Evolutionary conservation across 2,113 vertebrate species (phyloP).

Genomic region (Nannospalax galili): DNA sequence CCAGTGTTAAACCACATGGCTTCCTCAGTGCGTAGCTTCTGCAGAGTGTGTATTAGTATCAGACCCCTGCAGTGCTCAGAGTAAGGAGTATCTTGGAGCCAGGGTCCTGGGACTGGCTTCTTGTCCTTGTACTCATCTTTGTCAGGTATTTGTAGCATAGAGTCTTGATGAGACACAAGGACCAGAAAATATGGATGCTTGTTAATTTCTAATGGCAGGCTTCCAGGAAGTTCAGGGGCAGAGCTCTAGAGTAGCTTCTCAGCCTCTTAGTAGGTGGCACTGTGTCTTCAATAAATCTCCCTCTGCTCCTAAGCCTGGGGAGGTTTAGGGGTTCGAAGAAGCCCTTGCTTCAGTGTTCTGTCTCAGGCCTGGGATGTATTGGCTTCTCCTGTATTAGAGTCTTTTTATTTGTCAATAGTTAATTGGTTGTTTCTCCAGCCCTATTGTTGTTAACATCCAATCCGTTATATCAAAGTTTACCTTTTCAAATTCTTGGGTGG

Average conservation of each 20-base stretch:
- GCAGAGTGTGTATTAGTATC: background rate
- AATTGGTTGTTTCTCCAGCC: constrained; percentile 7
- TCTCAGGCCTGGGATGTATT: background rate
- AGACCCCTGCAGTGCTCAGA: background rate
- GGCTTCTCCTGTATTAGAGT: background rate
- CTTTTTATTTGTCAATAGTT: constrained; percentile 41
- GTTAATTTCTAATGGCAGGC: background rate
- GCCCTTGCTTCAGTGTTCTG: background rate
- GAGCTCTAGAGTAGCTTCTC: background rate
- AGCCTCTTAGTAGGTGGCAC: background rate
- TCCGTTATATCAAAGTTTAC: constrained; percentile 1
- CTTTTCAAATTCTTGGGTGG: constrained; percentile 11
- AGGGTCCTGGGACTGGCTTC: background rate
- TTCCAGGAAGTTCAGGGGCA: background rate
- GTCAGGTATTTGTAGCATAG: background rate
- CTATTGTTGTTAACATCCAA: constrained; percentile 25
- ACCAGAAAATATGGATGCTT: background rate
- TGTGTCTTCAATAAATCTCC: background rate
- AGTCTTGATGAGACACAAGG: background rate
- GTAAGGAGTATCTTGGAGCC: background rate
- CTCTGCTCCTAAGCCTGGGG: background rate
- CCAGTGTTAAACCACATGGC: background rate
- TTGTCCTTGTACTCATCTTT: background rate
- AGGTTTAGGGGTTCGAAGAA: background rate
- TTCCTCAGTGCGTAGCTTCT: background rate